Evolutionary conservation across 2,113 vertebrate species (phyloP).

Genomic region (Scolopax mira): DNA sequence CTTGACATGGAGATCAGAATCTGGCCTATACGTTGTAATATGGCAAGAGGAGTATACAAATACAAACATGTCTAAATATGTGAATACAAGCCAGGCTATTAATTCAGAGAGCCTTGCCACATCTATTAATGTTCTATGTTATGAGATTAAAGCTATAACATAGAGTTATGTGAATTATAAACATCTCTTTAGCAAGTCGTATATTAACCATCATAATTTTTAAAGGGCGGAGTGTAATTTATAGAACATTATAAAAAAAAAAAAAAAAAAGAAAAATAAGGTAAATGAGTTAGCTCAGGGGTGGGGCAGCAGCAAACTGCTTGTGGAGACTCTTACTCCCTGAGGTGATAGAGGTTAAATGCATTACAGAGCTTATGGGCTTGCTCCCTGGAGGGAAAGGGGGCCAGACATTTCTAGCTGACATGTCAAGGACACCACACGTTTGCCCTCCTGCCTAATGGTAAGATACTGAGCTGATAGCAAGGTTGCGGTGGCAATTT

Average conservation of each 20-base stretch:
- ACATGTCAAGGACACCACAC: constrained; percentile 52
- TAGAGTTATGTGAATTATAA: constrained; percentile 71
- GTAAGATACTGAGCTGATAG: constrained; percentile 36
- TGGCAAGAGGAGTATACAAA: constrained; percentile 21
- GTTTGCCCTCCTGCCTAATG: constrained; percentile 24
- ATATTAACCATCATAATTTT: constrained; percentile 69
- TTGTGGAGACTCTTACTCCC: constrained; percentile 63
- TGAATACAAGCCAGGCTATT: constrained; percentile 64
- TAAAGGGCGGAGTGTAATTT: constrained; percentile 71
- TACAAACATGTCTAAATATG: constrained; percentile 45
- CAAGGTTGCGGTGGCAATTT: constrained; percentile 28
- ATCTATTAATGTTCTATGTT: constrained; percentile 59
- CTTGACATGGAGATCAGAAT: constrained; percentile 2
- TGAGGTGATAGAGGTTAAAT: constrained; percentile 66
- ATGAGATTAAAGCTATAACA: constrained; percentile 70
- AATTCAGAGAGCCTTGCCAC: constrained; percentile 47
- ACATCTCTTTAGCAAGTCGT: constrained; percentile 69
- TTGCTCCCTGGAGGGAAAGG: constrained; percentile 14
- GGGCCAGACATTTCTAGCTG: constrained; percentile 28
- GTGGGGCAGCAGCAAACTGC: constrained; percentile 57
- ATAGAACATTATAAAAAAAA: constrained; percentile 67
- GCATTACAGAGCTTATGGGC: constrained; percentile 60
- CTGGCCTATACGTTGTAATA: neutral
- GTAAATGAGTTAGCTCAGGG: constrained; percentile 54
- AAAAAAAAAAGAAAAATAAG: constrained; percentile 47